Evolutionary conservation across 2,113 vertebrate species (phyloP), one percentile per base, ranked within the genome.

Genomic region (Tupaia chinensis): DNA sequence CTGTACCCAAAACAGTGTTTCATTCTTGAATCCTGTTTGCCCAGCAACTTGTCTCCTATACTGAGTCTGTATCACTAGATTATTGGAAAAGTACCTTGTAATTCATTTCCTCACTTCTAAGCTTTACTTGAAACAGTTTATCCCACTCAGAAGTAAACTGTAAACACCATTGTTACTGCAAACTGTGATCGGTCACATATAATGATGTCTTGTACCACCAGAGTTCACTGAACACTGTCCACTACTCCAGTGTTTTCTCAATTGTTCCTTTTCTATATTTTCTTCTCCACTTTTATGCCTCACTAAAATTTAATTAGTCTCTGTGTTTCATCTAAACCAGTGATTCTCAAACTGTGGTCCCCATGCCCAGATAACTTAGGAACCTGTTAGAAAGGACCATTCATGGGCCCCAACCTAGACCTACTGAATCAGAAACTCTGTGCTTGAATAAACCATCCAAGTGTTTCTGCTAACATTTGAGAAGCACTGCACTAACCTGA

Each of bases 41-140:
- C 69, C 7, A 53, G 86, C 68, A 58, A 63, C 69, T 74, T 44
- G 58, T 6, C 27, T 73, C 29, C n/a, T 89, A 3, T 60, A 68
- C 63, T 73, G 84, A 32, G 44, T 88, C 23, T 76, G 25, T 74
- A 79, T 83, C 79, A 72, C 54, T 68, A 82, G 79, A 82, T 87
- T 82, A 87, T 53, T 70, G 22, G n/a, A 80, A 93, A 84, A 56
- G 14, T 87, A 83, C 10, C 65, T 72, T 90, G 63, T 7, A 92
- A 69, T 94, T 23, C 34, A 87, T 73, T 77, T 90, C 32, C 66
- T 97, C 69, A n/a, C 20, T 93, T 89, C 32, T 14, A 54, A 74
- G 53, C 19, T 44, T 78, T 78, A 10, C 81, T 85, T 44, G 3
- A 82, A 69, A 65, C 58, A 54, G 9, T 88, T 23, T 23, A 53